Conservation (phyloP, 2,113 vertebrate genomes). For the Scatophagus argus region DNA sequence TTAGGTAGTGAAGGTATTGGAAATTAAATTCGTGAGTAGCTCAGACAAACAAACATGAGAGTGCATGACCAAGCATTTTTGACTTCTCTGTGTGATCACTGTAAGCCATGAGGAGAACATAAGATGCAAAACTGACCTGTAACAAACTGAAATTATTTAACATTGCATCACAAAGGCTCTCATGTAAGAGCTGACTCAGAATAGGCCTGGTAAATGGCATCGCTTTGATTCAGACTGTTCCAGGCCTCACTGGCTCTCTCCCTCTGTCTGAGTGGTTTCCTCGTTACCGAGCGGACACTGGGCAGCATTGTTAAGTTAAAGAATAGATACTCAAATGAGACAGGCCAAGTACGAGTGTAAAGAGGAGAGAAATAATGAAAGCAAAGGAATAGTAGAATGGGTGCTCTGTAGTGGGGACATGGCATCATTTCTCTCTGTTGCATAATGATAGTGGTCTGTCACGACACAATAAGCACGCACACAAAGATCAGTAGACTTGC, state of each 20-base stretch:
- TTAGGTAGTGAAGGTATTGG: constrained; percentile 3
- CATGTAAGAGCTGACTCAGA: neutral
- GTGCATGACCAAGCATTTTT: neutral
- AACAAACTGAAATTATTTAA: constrained; percentile 5
- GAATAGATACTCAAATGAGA: constrained; percentile 54
- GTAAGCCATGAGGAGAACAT: neutral
- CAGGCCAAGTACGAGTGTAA: constrained; percentile 18
- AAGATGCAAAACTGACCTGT: neutral
- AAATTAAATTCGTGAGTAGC: constrained; percentile 7
- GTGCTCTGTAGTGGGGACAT: constrained; percentile 64
- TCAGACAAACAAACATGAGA: neutral
- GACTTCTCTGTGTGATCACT: neutral
- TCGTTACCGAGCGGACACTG: constrained; percentile 58
- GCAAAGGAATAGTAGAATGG: constrained; percentile 62
- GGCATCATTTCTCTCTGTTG: constrained; percentile 60
- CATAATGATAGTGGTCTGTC: constrained; percentile 68
- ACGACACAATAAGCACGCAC: constrained; percentile 46
- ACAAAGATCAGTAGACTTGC: constrained; percentile 49
- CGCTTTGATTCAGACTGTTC: constrained; percentile 34
- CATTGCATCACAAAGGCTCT: constrained; percentile 1
- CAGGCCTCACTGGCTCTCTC: constrained; percentile 35
- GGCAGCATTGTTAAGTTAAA: constrained; percentile 64
- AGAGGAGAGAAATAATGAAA: constrained; percentile 47
- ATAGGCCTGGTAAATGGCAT: neutral
- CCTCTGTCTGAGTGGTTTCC: constrained; percentile 25